phyloP scores from a whole-genome alignment of 2,113 vertebrate genomes.

The Heteronetta atricapilla region DNA sequence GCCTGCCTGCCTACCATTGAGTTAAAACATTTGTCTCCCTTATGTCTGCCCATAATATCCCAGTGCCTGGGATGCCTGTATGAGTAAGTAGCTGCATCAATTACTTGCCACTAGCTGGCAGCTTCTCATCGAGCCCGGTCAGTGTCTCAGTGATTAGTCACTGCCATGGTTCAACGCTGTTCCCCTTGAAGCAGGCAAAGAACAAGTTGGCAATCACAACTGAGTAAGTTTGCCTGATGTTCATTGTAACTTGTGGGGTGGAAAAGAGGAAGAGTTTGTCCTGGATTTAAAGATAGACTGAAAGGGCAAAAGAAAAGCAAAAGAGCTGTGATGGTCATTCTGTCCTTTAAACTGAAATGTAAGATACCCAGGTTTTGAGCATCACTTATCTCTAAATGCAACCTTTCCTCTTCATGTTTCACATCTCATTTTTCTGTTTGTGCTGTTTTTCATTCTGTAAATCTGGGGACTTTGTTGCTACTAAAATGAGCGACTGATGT shows the following conservation, averaged over 20 bases:
- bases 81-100: not conserved
- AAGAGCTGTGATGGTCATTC: rapidly evolving
- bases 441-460: not conserved
- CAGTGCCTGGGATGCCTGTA: not conserved
- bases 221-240: not conserved
- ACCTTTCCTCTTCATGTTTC: not conserved
- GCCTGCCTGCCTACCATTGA: not conserved
- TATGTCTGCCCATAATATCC: not conserved
- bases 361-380: not conserved
- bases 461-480: not conserved
- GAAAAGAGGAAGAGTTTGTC: not conserved
- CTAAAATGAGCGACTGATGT: not conserved
- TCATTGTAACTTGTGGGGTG: not conserved
- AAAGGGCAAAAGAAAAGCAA: not conserved
- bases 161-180: not conserved
- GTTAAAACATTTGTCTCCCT: not conserved
- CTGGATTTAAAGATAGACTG: not conserved
- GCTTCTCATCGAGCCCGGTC: not conserved
- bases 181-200: not conserved
- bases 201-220: not conserved
- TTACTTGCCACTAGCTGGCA: not conserved
- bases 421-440: not conserved
- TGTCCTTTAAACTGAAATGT: not conserved
- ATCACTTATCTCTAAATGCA: not conserved
- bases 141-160: not conserved